Conservation (phyloP, 1,140 invertebrate species). For the Ectropis grisescens region DNA sequence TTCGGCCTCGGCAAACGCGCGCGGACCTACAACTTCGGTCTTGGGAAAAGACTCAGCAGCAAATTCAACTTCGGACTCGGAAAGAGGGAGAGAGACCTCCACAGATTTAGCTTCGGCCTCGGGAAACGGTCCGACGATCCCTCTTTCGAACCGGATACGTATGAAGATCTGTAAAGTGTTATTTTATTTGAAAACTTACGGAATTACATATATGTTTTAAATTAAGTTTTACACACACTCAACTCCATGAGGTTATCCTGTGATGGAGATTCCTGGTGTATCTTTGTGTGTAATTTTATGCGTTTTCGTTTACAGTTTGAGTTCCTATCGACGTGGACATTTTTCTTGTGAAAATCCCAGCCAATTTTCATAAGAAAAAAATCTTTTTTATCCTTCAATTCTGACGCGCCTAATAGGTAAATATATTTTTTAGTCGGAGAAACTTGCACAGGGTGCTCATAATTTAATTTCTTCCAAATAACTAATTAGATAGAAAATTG, state of each 20-base stretch:
- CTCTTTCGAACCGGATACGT: conserved; percentile 28
- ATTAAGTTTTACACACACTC: conserved; percentile 1
- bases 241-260: not conserved
- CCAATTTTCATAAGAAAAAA: conserved; percentile 32
- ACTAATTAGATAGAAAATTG: too few relatives aligned
- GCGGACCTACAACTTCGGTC: conserved; percentile 48
- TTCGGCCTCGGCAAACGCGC: conserved; percentile 57
- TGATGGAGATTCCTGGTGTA: conserved; percentile 2
- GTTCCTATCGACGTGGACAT: conserved; percentile 1
- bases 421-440: too few relatives aligned
- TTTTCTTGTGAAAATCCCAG: conserved; percentile 32
- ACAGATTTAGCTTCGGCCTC: conserved; percentile 57
- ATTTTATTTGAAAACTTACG: conserved; percentile 26
- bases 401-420: too few relatives aligned
- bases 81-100: conserved; percentile 47
- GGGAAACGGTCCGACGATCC: conserved; percentile 38
- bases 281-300: not conserved
- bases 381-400: conserved; percentile 2
- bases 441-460: too few relatives aligned
- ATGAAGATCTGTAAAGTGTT: conserved; percentile 38
- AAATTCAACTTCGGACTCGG: conserved; percentile 60
- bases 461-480: too few relatives aligned
- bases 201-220: conserved; percentile 8
- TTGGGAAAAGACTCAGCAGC: conserved; percentile 50
- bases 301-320: conserved; percentile 1